These are phyloP conservation scores for Otis tarda DNA, from an alignment of 2,113 vertebrate genomes.

Conservation along the genomic window DNA sequence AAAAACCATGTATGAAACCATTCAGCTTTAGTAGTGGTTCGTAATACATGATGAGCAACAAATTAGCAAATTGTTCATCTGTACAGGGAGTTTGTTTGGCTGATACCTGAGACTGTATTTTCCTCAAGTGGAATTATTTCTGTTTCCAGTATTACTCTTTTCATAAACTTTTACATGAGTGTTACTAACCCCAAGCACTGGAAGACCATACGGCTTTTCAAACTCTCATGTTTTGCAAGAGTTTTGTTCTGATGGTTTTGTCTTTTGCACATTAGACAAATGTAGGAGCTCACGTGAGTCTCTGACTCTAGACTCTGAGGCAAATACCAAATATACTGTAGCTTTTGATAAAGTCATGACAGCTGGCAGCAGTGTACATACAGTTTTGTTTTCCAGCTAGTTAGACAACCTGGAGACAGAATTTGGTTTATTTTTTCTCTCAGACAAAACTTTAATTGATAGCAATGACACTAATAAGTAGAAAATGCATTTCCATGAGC, in stretches of 20 bases:
- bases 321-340: background rate
- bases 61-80: background rate
- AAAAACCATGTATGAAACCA: background rate
- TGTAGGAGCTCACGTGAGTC: rapidly evolving
- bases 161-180: background rate
- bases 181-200: background rate
- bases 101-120: background rate
- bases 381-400: background rate
- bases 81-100: background rate
- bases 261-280: background rate
- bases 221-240: background rate
- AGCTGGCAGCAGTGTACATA: background rate
- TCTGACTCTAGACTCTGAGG: background rate
- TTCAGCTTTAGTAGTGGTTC: background rate
- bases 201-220: background rate
- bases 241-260: background rate
- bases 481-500: background rate
- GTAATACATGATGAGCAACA: background rate
- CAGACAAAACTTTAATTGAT: background rate
- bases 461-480: background rate
- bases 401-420: background rate
- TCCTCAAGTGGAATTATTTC: background rate
- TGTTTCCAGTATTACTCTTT: background rate
- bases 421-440: background rate
- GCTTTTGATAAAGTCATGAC: background rate